A percentile compares a stretch with the other conserved stretches of the same genome.
phyloP scores from a whole-genome alignment of 2,888 invertebrate genomes.

The Ellobium chinense region DNA sequence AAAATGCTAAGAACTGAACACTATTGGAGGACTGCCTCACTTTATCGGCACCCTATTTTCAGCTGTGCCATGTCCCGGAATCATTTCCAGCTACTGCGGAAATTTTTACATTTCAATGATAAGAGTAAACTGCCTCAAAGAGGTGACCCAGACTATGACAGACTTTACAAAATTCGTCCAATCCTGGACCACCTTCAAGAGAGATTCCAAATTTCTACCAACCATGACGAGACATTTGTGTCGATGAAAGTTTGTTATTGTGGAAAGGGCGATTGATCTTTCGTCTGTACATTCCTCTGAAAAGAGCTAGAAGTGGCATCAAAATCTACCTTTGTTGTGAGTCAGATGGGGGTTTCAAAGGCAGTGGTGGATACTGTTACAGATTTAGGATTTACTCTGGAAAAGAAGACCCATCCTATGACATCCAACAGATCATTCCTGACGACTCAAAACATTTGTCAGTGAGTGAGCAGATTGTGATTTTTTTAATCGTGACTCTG shows the following conservation, averaged over 20 bases:
- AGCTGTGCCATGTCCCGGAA: constrained; percentile 7
- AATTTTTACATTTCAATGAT: constrained; percentile 54
- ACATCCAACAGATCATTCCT: constrained; percentile 5
- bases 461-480: constrained; percentile 9
- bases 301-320: constrained; percentile 33
- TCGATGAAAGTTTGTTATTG: constrained; percentile 30
- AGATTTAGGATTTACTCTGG: constrained; percentile 27
- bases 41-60: constrained; percentile 5
- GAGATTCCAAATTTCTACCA: constrained; percentile 33
- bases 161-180: constrained; percentile 52
- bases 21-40: constrained; percentile 20
- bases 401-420: constrained; percentile 17
- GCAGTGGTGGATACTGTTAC: constrained; percentile 30
- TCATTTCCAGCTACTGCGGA: constrained; percentile 32
- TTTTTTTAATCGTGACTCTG: constrained; percentile 23
- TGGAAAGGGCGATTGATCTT: constrained; percentile 38
- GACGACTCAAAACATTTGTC: neutral
- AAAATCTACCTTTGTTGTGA: constrained; percentile 34
- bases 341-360: constrained; percentile 12
- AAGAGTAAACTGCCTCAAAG: constrained; percentile 36
- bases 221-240: constrained; percentile 9
- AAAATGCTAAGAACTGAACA: constrained; percentile 2
- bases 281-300: constrained; percentile 32
- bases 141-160: constrained; percentile 42
- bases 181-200: constrained; percentile 43